A percentile compares a stretch with the other conserved stretches of the same genome.
Conservation (phyloP, 2,888 invertebrate species). For the Abrostola tripartita region DNA sequence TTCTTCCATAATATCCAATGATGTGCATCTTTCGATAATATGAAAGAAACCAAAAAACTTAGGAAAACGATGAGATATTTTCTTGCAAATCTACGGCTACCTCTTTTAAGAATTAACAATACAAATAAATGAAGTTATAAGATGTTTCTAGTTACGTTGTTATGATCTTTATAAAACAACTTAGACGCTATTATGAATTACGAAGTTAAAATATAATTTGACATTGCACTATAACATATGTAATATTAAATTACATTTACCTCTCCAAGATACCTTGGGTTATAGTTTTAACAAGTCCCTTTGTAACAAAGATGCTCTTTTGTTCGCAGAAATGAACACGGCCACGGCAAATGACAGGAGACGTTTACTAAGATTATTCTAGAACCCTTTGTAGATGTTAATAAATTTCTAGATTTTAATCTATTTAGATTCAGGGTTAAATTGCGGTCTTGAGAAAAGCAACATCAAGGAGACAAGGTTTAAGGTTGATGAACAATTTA, state of each 20-base stretch:
- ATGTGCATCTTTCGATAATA: too few species aligned
- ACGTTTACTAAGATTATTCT: constrained; percentile 37
- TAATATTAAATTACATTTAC: constrained; percentile 41
- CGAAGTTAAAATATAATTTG: neutral
- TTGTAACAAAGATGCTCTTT: constrained; percentile 44
- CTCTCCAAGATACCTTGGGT: constrained; percentile 23
- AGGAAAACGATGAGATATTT: too few species aligned
- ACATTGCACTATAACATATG: constrained; percentile 22
- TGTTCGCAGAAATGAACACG: constrained; percentile 36
- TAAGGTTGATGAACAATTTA: neutral
- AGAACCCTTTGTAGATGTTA: constrained; percentile 38
- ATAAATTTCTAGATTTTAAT: constrained; percentile 35
- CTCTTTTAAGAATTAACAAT: too few species aligned
- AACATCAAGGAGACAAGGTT: neutral
- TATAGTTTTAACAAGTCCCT: constrained; percentile 45
- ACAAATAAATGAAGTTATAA: too few species aligned
- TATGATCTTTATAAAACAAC: too few species aligned
- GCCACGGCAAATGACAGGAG: constrained; percentile 37
- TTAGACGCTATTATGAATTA: neutral
- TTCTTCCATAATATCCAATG: too few species aligned
- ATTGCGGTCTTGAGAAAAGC: neutral
- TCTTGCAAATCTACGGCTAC: too few species aligned
- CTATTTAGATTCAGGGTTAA: constrained; percentile 18
- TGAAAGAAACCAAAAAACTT: too few species aligned
- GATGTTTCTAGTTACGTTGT: too few species aligned